These are phyloP conservation scores for Zapornia atra DNA, from an alignment of 2,113 vertebrate genomes.

Conservation along the genomic window DNA sequence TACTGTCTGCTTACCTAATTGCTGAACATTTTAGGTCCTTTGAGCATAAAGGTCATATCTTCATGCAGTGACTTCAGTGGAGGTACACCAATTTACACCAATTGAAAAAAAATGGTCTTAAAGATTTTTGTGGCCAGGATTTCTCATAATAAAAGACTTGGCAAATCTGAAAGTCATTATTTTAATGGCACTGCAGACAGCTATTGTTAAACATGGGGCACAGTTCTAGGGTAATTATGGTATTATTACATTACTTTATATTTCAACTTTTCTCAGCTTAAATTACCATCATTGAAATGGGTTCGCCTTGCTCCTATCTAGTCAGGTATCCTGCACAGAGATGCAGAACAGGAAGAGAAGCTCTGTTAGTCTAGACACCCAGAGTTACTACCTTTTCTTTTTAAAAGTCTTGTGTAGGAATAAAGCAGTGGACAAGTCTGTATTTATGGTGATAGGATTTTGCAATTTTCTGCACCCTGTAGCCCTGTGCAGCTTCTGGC, in stretches of 20 bases:
- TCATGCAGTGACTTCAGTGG: background rate
- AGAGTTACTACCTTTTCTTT: background rate
- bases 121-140: background rate
- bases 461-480: background rate
- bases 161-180: conserved; percentile 40
- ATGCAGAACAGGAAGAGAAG: background rate
- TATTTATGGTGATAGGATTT: background rate
- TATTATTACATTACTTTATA: conserved; percentile 9
- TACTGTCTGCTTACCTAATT: conserved; percentile 27
- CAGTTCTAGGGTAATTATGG: background rate
- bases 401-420: background rate
- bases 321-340: background rate
- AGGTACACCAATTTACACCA: conserved; percentile 4
- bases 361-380: background rate
- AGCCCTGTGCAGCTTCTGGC: background rate
- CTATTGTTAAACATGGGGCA: conserved; percentile 42
- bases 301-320: background rate
- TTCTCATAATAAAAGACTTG: conserved; percentile 37
- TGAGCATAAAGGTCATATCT: conserved; percentile 17
- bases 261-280: conserved; percentile 20
- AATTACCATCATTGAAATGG: background rate
- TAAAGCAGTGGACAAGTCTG: background rate
- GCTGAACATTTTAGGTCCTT: background rate
- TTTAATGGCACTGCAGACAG: conserved; percentile 44
- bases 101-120: background rate